Evolutionary conservation across 1,140 invertebrate genomes (phyloP), one percentile per base, ranked within the genome.

Genomic region (Zaprionus ornatus): DNA sequence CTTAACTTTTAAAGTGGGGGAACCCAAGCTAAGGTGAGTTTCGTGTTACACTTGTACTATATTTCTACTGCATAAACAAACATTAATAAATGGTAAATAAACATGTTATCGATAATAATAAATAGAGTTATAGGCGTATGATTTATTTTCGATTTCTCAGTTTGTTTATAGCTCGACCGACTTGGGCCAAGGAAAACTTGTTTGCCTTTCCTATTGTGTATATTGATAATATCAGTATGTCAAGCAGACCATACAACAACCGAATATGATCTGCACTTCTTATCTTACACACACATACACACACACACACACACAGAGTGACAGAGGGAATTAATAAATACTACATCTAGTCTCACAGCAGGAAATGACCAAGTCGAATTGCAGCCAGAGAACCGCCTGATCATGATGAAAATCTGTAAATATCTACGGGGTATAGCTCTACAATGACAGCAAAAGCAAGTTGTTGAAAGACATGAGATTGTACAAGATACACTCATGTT

Each of bases 291-390:
- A 45, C 35, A 37, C 27, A 37, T 10, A 37, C 3, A 37, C 40
- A 37, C 27, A 37, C 35, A 42, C 35, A 45, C 15, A 4, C 37
- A n/a, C 37, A 48, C 7, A 12, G 19, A 12, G 17, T 50, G 19
- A 50, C 45, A 21, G 45, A 12, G 19, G 17, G 40, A 45, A 45
- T 45, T 17, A 7, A 45, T 45, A 45, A 17, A 45, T 17, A n/a
- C 15, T n/a, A 32, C 29, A 17, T 50, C 3, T 50, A 19, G 19
- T 50, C 19, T 7, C 45, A 23, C 45, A 50, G 19, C 45, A 50
- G 45, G 45, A 50, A 50, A 50, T 50, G 45, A 50, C 45, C 45
- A 45, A 45, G 45, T 50, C 10, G 12, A 50, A 23, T 50, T 50
- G 45, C 45, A 50, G 42, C 3, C 7, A 19, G 17, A 48, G 45